Percentiles rank a stretch among this genome's conserved stretches.
Evolutionary conservation across 2,113 vertebrate species (phyloP).

Genomic region (Pimephales promelas): DNA sequence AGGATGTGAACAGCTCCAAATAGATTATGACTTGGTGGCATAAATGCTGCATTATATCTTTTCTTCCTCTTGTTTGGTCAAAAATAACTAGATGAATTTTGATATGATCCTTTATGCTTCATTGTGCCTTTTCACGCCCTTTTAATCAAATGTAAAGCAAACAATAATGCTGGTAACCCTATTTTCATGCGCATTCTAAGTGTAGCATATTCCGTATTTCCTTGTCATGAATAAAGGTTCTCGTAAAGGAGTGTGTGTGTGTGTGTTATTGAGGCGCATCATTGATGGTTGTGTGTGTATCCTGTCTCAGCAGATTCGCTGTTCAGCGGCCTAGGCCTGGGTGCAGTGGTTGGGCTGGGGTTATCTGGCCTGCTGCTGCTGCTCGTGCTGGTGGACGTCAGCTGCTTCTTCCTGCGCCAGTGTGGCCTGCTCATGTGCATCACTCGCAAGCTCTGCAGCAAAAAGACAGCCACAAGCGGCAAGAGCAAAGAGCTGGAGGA

Average conservation of each 20-base stretch:
- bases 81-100: background rate
- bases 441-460: constrained; percentile 91
- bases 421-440: constrained; percentile 96
- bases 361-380: constrained; percentile 90
- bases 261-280: background rate
- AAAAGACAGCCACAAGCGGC: constrained; percentile 91
- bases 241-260: background rate
- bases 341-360: constrained; percentile 90
- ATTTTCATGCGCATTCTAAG: too few relatives aligned
- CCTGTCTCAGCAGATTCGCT: constrained; percentile 89
- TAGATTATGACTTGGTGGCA: too few relatives aligned
- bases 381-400: constrained; percentile 90
- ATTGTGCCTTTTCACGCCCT: too few relatives aligned
- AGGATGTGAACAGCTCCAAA: too few relatives aligned
- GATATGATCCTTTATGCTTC: too few relatives aligned
- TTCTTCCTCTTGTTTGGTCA: too few relatives aligned
- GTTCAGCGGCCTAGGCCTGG: constrained; percentile 93
- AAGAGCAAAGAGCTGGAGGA: constrained; percentile 97
- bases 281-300: constrained; percentile 33
- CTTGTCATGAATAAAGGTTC: background rate
- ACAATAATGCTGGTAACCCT: too few relatives aligned
- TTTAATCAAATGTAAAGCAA: too few relatives aligned
- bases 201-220: too few relatives aligned
- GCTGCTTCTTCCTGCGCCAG: constrained; percentile 97
- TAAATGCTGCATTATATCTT: background rate